Base-by-base conservation (phyloP, 2,797 vertebrate species). In the Malurus leucopterus region DNA sequence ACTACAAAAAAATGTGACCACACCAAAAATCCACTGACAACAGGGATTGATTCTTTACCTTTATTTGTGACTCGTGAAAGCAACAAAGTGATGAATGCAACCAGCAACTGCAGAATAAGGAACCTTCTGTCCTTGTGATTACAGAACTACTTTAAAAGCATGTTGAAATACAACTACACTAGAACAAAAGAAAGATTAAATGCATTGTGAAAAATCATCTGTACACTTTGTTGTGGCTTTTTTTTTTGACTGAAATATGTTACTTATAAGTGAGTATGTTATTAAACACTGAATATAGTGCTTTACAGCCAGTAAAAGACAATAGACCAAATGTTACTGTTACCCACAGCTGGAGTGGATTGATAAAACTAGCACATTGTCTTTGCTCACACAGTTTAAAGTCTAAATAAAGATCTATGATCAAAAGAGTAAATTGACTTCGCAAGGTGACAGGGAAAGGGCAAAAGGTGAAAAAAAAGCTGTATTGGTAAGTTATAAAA, bases 271-370 rank as follows among this genome's bases (percentile, higher is more conserved):
- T 34, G 63, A 88, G n/a, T 27, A 62, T 58, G 73, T 80, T 93
- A 91, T 91, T 93, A 92, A 94, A 95, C 89, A 86, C 73, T 55
- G 59, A 83, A 82, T 59, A 41, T 22, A 80, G 90, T 2, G 2
- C 73, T 94, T 92, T 92, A 92, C 82, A 91, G 82, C 73, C 87
- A 87, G 82, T 92, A 89, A 94, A 95, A 93, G 84, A 92, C 93
- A 90, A 93, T 43, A 89, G 93, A 93, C 75, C 79, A 92, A 95
- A 95, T 90, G 86, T 95, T 91, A 46, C 84, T 63, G 34, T 59
- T 89, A 77, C 36, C 71, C 88, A 81, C 86, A 94, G 90, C 86
- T 92, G 84, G 82, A 77, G 70, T 3, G 21, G 47, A 85, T 92
- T 95, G 93, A 93, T 90, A 94, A 94, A 93, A 69, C 59, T 80